These are phyloP conservation scores for Notodonta dromedarius DNA, from an alignment of 2,888 invertebrate genomes.

Conservation along the genomic window DNA sequence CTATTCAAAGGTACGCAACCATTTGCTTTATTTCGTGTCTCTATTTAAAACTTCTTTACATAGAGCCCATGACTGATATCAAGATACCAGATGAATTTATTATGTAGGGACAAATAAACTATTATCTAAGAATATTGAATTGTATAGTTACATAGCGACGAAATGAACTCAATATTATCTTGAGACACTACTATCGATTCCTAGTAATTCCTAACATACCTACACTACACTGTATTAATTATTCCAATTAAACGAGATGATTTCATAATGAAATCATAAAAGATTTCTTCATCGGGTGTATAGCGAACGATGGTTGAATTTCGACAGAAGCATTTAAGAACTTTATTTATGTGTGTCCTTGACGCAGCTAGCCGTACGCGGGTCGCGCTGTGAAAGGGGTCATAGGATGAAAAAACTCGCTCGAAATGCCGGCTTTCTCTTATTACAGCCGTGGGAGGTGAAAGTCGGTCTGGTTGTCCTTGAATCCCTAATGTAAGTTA, in stretches of 20 bases:
- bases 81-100: neutral
- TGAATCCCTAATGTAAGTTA: slow-evolving; percentile 57
- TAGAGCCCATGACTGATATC: neutral
- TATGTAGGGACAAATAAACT: neutral
- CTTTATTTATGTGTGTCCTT: slow-evolving; percentile 26
- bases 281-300: neutral
- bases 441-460: slow-evolving; percentile 66
- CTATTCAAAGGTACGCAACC: slow-evolving; percentile 37
- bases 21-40: slow-evolving; percentile 38
- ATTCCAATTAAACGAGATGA: neutral
- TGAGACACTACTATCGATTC: neutral
- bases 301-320: neutral
- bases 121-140: neutral
- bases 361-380: slow-evolving; percentile 26
- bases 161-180: too few species aligned
- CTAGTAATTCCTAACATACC: slow-evolving; percentile 1
- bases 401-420: slow-evolving; percentile 57
- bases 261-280: neutral
- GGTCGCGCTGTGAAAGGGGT: slow-evolving; percentile 47
- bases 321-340: slow-evolving; percentile 3
- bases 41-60: slow-evolving; percentile 10
- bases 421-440: slow-evolving; percentile 63
- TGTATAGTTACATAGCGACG: neutral
- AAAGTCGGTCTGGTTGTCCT: slow-evolving; percentile 71
- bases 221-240: neutral